Base-by-base conservation (phyloP, 2,113 vertebrate species). In the Dendrocopos noguchii region DNA sequence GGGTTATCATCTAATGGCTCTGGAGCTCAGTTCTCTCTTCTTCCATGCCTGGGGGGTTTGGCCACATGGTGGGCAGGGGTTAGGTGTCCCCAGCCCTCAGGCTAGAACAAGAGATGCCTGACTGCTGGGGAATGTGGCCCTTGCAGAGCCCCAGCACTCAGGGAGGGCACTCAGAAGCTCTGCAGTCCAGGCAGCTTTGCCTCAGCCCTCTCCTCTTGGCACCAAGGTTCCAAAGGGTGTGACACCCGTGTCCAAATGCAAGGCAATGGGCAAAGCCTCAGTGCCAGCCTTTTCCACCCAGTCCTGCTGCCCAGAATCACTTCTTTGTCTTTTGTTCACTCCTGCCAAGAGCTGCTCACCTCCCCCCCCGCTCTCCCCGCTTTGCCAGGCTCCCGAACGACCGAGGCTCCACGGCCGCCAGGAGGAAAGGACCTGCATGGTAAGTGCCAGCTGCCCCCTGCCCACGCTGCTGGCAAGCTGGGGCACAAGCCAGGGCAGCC, bases 381-480 rank as follows among this genome's bases (percentile, higher is more conserved):
- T 92, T 50, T 72, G 75, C 14, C 60, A 98, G 97, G 93, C 93
- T 97, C 97, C 80, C 97, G 97, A 94, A 84, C 76, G 10, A 97
- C 90, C 1, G 94, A 97, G 91, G 97, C 95, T 87, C 90, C 95
- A 0, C 92, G 71, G 77, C 88, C 96, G 0, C 97, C 97, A 4
- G 97, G 96, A 89, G 88, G 83, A 4, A 97, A 97, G 68, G 98
- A 98, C 18, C 94, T 97, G 27, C 97, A 97, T 52, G 50, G 98
- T 98, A 94, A 95, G 17, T 59, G 12, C 18, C 28, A 1, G 15
- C 42, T 53, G 22, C 44, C 13, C 46, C 67, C 56, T 4, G 0
- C 29, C n/a, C 39, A 1, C 3, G 2, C 24, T 4, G 1, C 9
- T 55, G 31, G 18, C 79, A 44, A 4, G 2, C n/a, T 7, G n/a